phyloP scores from a whole-genome alignment of 1,140 invertebrate species.

The Telenomus remus region DNA sequence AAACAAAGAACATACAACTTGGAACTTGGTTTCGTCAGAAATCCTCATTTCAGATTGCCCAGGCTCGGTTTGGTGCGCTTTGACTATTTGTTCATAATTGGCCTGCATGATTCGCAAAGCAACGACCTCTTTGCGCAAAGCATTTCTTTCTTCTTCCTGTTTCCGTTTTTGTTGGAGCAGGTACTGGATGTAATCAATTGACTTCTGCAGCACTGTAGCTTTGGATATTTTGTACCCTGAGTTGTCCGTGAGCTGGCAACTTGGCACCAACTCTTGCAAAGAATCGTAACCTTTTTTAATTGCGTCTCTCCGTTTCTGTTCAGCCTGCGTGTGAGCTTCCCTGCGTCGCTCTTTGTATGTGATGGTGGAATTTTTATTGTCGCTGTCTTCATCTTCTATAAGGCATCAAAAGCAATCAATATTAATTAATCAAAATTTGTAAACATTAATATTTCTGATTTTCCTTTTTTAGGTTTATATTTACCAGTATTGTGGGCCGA shows the following conservation, averaged over 20 bases:
- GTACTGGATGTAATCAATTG: slow-evolving; percentile 93
- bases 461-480: slow-evolving; percentile 73
- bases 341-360: slow-evolving; percentile 95
- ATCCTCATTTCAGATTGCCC: slow-evolving; percentile 89
- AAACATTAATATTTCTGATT: no score
- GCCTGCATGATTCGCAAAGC: slow-evolving; percentile 94
- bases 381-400: slow-evolving; percentile 93
- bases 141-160: slow-evolving; percentile 93
- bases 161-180: slow-evolving; percentile 93
- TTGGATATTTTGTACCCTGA: slow-evolving; percentile 96
- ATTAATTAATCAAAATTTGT: no score
- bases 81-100: slow-evolving; percentile 97
- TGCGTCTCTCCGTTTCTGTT: slow-evolving; percentile 96
- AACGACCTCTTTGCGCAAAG: slow-evolving; percentile 95
- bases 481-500: slow-evolving; percentile 91
- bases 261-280: slow-evolving; percentile 93
- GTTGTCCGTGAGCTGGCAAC: slow-evolving; percentile 89
- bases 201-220: slow-evolving; percentile 94
- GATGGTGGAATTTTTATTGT: slow-evolving; percentile 84
- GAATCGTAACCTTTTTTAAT: slow-evolving; percentile 97
- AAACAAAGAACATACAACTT: slow-evolving; percentile 83
- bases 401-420: slow-evolving; percentile 12
- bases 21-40: slow-evolving; percentile 96
- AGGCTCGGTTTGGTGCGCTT: slow-evolving; percentile 94
- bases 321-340: slow-evolving; percentile 97